These are phyloP conservation scores for Drosophila nasuta DNA, from an alignment of 1,140 invertebrate genomes.

Conservation along the genomic window DNA sequence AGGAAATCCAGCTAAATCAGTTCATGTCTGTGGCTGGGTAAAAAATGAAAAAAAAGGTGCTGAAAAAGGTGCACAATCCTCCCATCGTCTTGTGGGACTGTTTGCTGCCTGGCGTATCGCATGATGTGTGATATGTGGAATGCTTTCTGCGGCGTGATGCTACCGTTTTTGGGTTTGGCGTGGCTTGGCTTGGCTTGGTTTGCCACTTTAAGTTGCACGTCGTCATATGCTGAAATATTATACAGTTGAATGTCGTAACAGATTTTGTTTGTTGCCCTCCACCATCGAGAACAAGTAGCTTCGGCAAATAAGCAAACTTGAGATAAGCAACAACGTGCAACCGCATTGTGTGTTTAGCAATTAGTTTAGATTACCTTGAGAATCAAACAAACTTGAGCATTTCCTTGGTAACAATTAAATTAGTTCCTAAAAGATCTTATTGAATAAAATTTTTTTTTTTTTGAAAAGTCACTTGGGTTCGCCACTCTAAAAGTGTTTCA, in stretches of 20 bases:
- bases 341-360: slow-evolving; percentile 64
- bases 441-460: too few relatives aligned
- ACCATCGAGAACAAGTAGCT: slow-evolving; percentile 9
- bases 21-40: slow-evolving; percentile 33
- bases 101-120: slow-evolving; percentile 30
- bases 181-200: not conserved
- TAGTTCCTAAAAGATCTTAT: too few relatives aligned
- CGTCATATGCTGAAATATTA: slow-evolving; percentile 45
- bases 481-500: too few relatives aligned
- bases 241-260: slow-evolving; percentile 29
- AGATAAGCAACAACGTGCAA: slow-evolving; percentile 32
- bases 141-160: slow-evolving; percentile 7
- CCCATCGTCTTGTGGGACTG: slow-evolving; percentile 26
- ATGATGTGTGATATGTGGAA: slow-evolving; percentile 29
- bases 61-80: slow-evolving; percentile 39
- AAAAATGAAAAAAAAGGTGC: slow-evolving; percentile 44
- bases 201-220: slow-evolving; percentile 46
- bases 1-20: slow-evolving; percentile 29
- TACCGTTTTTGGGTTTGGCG: not conserved
- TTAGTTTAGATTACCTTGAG: slow-evolving; percentile 41
- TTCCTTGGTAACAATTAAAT: not conserved
- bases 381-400: not conserved
- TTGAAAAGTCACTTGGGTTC: too few relatives aligned
- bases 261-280: not conserved
- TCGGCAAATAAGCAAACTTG: slow-evolving; percentile 25